These are phyloP conservation scores for Rhopalosiphum nymphaeae DNA, from an alignment of 2,888 invertebrate genomes.

Conservation along the genomic window DNA sequence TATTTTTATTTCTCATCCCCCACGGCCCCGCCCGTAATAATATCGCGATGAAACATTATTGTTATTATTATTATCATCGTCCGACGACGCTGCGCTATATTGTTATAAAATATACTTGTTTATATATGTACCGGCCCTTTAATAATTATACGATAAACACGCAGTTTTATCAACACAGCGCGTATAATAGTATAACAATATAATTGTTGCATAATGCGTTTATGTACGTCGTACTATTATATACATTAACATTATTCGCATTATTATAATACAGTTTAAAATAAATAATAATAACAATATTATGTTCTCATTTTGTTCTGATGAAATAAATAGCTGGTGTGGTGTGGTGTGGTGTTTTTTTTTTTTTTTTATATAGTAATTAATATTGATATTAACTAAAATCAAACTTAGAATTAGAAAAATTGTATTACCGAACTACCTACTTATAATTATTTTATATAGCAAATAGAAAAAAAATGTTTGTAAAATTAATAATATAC, in stretches of 20 bases:
- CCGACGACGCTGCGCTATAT: not conserved
- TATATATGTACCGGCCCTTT: not conserved
- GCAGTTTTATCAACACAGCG: not conserved
- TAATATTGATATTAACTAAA: not conserved
- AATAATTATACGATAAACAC: not conserved
- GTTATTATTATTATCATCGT: not conserved
- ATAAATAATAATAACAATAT: not conserved
- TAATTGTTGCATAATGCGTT: not conserved
- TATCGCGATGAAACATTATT: constrained; percentile 23
- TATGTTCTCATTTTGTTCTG: not conserved
- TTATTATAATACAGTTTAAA: not conserved
- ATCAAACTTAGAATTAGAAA: not conserved
- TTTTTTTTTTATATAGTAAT: not conserved
- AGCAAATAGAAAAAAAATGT: not conserved
- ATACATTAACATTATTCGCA: not conserved
- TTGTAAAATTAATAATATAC: not conserved
- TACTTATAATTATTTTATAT: not conserved
- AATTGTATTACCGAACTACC: not conserved
- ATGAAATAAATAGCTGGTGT: not conserved
- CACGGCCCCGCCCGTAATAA: not conserved
- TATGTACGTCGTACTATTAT: not conserved
- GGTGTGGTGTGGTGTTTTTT: too few relatives aligned
- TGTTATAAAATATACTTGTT: not conserved
- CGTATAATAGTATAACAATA: not conserved
- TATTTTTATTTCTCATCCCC: not conserved